These are phyloP conservation scores for Coelopa frigida DNA, from an alignment of 1,140 invertebrate species.

Conservation along the genomic window DNA sequence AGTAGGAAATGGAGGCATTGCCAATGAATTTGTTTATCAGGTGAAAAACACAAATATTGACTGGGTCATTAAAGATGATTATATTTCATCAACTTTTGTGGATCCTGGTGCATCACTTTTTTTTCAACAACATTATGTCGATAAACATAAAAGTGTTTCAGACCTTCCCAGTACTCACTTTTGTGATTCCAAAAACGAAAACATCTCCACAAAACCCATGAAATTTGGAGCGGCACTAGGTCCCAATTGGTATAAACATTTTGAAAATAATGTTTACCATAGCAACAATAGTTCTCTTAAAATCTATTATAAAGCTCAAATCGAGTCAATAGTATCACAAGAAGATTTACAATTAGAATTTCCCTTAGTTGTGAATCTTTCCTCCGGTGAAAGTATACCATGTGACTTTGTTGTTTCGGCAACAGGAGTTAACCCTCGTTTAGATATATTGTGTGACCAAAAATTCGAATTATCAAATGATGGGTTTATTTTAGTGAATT, in stretches of 20 bases:
- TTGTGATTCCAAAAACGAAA: constrained; percentile 42
- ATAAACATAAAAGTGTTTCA: constrained; percentile 35
- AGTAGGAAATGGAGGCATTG: constrained; percentile 96
- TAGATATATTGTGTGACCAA: constrained; percentile 51
- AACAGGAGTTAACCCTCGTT: constrained; percentile 80
- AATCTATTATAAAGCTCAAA: constrained; percentile 66
- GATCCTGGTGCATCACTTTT: constrained; percentile 95
- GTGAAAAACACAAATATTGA: constrained; percentile 75
- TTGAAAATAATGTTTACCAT: too few relatives aligned
- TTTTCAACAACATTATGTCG: constrained; percentile 62
- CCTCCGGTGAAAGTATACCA: constrained; percentile 65
- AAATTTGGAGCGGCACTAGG: constrained; percentile 77
- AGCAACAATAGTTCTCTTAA: constrained; percentile 42
- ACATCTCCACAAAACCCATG: constrained; percentile 30
- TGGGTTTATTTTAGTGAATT: constrained; percentile 73
- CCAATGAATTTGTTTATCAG: constrained; percentile 90
- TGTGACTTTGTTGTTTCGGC: constrained; percentile 95
- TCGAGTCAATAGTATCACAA: constrained; percentile 41
- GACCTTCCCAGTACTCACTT: too few relatives aligned
- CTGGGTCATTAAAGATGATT: constrained; percentile 90
- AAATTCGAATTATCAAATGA: constrained; percentile 58
- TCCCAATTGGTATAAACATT: constrained; percentile 83
- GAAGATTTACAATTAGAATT: constrained; percentile 20
- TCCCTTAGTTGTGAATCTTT: constrained; percentile 64
- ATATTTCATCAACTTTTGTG: constrained; percentile 88